Conservation (phyloP, 1,140 invertebrate species). For the Leptonema lineaticorne region DNA sequence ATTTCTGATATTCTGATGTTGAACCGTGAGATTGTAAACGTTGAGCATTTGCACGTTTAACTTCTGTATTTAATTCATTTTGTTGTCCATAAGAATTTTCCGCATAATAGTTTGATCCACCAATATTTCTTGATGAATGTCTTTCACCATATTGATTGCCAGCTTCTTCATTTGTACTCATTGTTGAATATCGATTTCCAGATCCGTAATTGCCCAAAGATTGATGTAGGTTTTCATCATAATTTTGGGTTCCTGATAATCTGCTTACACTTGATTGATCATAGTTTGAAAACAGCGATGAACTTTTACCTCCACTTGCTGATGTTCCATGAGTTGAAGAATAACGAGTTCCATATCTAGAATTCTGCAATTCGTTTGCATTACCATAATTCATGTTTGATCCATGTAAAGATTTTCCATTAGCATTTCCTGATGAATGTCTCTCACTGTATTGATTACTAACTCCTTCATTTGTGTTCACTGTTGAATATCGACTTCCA, state of each 20-base stretch:
- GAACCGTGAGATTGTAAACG: neutral
- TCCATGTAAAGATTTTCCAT: conserved; percentile 43
- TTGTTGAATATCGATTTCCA: neutral
- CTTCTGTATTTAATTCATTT: neutral
- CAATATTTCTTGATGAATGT: neutral
- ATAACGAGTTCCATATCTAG: neutral
- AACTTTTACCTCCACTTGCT: conserved; percentile 14
- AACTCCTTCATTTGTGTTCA: neutral
- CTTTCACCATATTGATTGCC: neutral
- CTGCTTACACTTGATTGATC: neutral
- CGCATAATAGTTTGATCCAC: neutral
- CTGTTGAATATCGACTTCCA: neutral
- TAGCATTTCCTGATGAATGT: too few species aligned
- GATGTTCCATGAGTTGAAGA: conserved; percentile 27
- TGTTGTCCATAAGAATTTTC: neutral
- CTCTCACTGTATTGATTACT: neutral
- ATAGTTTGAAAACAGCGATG: neutral
- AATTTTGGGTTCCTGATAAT: too few species aligned
- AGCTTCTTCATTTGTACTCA: neutral
- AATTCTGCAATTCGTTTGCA: neutral
- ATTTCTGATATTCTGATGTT: neutral
- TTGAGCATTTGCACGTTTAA: neutral
- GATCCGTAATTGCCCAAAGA: neutral
- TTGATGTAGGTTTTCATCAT: too few species aligned
- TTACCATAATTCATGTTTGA: neutral